A percentile compares a stretch with the other conserved stretches of the same genome.
Conservation (phyloP, 2,888 invertebrate genomes). For the Agrochola lota region DNA sequence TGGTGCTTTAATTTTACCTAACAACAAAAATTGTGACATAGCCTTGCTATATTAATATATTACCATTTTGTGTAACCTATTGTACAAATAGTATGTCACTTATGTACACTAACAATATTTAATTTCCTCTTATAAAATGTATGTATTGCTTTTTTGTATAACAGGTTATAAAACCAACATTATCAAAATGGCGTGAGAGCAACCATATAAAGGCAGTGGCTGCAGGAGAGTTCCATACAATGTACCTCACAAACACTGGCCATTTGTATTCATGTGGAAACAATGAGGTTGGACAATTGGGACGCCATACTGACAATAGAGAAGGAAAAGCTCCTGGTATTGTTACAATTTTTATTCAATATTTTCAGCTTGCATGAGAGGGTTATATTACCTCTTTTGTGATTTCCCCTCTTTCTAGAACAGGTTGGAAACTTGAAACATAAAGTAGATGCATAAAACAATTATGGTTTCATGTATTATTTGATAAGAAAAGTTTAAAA, state of each 20-base stretch:
- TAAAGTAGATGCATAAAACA: neutral
- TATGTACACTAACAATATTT: conserved; percentile 13
- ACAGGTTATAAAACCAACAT: conserved; percentile 92
- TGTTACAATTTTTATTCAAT: conserved; percentile 1
- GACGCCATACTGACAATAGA: conserved; percentile 87
- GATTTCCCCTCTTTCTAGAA: neutral
- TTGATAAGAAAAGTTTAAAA: neutral
- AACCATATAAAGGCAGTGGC: conserved; percentile 90
- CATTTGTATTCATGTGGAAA: conserved; percentile 97
- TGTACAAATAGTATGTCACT: conserved; percentile 1
- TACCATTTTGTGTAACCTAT: neutral
- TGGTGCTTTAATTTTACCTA: neutral
- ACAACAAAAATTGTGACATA: neutral
- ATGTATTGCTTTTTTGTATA: neutral
- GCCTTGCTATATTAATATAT: neutral
- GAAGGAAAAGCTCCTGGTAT: conserved; percentile 83
- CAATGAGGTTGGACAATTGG: conserved; percentile 98
- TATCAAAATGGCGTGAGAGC: conserved; percentile 91
- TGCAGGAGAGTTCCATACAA: conserved; percentile 95
- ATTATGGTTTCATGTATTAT: conserved; percentile 1
- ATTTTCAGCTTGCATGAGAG: neutral
- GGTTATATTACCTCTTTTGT: neutral
- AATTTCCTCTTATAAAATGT: neutral
- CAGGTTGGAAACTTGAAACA: conserved; percentile 16
- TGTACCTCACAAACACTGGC: conserved; percentile 94